Base-by-base conservation (phyloP, 2,113 vertebrate genomes). In the Myxocyprinus asiaticus region DNA sequence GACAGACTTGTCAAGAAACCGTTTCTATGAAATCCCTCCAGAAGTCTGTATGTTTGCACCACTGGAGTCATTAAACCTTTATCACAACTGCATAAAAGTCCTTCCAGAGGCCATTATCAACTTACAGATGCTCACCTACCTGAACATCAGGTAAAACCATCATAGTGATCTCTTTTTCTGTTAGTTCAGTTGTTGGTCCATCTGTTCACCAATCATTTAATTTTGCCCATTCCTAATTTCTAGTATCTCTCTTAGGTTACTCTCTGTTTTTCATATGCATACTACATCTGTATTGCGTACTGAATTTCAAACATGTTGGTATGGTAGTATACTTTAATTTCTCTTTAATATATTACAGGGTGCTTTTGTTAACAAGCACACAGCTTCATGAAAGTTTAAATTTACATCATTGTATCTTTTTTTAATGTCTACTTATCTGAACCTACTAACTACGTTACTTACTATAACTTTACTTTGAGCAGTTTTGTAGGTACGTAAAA, bases 1-100 rank as follows among this genome's bases (percentile, higher is more conserved):
- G 77, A 62, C 91, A 99, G 98, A 99, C 92, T 92, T 99, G 87
- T 99, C 98, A 62, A 98, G 95, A 93, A 99, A 99, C 88, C 94
- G 96, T 67, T 96, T 99, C 85, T 93, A 93, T 82, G 98, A 99
- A 91, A 94, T 99, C 87, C 97, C 98, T 68, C 90, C 95, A 59
- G 98, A 99, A 73, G 93, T 99, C 66, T 98, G 96, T 94, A 86
- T 97, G 84, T 99, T 98, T 76, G 94, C 96, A 17, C 97, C 97
- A 0, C 93, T 99, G 6, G 98, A 99, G 90, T 96, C 95, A 2
- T 94, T 99, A 88, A 97, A 97, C 88, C 94, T 99, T 68, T 99
- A 99, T 88, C 98, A 99, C 91, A 99, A 99, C 88, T 99, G 97
- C 88, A 98, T 99, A 90, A 98, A 98, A 89, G 94, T 91, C 74